These are phyloP conservation scores for Anthrax anthrax DNA, from an alignment of 2,888 invertebrate genomes.

Conservation along the genomic window DNA sequence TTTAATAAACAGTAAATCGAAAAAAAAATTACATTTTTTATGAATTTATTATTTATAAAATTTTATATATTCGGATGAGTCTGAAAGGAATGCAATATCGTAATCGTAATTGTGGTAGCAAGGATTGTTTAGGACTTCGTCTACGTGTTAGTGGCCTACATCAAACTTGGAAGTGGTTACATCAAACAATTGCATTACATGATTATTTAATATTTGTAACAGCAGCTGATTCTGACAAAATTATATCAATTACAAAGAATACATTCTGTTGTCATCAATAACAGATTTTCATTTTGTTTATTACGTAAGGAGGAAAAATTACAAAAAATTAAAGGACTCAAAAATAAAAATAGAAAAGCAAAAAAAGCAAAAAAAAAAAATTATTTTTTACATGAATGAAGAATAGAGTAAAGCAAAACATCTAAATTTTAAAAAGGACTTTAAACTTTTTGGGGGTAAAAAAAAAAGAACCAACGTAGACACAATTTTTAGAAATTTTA, in stretches of 20 bases:
- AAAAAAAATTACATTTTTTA: too few relatives aligned
- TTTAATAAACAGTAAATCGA: too few relatives aligned
- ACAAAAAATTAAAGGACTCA: too few relatives aligned
- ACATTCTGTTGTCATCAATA: not conserved
- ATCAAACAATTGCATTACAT: constrained; percentile 78
- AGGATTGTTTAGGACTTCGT: constrained; percentile 62
- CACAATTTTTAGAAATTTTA: too few relatives aligned
- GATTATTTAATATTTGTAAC: constrained; percentile 72
- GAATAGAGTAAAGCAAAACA: constrained; percentile 7
- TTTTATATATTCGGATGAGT: constrained; percentile 7
- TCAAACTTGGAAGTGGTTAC: constrained; percentile 91
- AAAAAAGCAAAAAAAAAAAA: not conserved
- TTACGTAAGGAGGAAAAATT: too few relatives aligned
- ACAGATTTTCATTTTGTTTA: too few relatives aligned
- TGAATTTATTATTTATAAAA: not conserved
- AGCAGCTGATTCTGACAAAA: constrained; percentile 50
- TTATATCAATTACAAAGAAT: not conserved
- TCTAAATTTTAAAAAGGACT: too few relatives aligned
- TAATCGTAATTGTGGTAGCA: constrained; percentile 25
- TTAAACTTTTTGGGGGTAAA: too few relatives aligned
- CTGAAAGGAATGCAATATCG: constrained; percentile 33
- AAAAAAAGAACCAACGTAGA: too few relatives aligned
- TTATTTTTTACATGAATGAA: not conserved
- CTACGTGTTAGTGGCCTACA: constrained; percentile 76
- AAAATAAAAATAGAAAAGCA: not conserved